These are phyloP conservation scores for Knipowitschia caucasica DNA, from an alignment of 2,797 vertebrate species.

Conservation along the genomic window DNA sequence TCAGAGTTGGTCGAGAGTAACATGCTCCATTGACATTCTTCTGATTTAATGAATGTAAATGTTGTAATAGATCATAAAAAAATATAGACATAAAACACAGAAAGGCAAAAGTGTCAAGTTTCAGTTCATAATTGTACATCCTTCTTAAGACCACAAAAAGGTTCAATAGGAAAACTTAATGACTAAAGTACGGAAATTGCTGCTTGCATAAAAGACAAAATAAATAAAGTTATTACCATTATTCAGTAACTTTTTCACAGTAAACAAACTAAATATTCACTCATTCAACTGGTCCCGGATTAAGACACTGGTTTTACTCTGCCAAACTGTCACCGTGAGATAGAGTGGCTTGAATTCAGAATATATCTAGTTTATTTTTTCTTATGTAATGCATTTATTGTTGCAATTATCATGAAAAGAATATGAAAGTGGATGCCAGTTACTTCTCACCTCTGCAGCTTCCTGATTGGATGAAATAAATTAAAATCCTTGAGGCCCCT, in stretches of 20 bases:
- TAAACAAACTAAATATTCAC: neutral
- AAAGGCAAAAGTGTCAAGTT: too few species aligned
- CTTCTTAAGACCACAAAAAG: too few species aligned
- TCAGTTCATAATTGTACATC: too few species aligned
- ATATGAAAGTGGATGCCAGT: too few species aligned
- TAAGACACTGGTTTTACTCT: conserved; percentile 63
- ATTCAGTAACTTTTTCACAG: neutral
- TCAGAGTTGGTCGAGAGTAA: too few species aligned
- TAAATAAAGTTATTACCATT: neutral
- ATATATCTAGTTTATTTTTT: neutral
- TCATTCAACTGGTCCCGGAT: conserved; percentile 33
- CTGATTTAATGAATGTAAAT: neutral
- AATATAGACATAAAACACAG: too few species aligned
- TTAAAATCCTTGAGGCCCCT: too few species aligned
- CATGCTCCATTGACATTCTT: neutral
- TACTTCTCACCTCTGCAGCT: too few species aligned
- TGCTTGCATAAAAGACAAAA: neutral
- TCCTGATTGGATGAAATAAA: too few species aligned
- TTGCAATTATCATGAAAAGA: neutral
- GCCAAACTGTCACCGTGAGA: conserved; percentile 34
- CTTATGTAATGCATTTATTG: neutral
- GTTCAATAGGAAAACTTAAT: too few species aligned
- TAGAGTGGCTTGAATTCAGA: neutral
- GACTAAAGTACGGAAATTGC: too few species aligned
- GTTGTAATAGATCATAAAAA: neutral